These are phyloP conservation scores for Escarpia spicata DNA, from an alignment of 2,888 invertebrate genomes.

Conservation along the genomic window DNA sequence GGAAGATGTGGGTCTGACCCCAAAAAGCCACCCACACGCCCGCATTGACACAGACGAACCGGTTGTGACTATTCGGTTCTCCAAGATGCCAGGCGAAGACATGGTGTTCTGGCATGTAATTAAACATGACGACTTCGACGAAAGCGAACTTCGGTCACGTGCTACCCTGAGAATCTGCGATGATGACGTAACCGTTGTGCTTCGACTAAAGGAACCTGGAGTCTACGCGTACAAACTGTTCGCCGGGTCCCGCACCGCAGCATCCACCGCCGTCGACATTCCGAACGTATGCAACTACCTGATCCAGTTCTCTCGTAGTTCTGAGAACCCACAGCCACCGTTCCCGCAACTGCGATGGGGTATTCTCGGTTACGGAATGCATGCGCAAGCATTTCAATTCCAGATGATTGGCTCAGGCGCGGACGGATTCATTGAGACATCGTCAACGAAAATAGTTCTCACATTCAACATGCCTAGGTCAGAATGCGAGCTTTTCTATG, in stretches of 20 bases:
- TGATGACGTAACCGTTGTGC: constrained; percentile 45
- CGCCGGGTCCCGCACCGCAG: constrained; percentile 36
- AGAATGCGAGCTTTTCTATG: neutral
- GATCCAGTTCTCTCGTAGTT: neutral
- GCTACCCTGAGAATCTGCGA: neutral
- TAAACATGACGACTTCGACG: neutral
- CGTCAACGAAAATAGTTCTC: neutral
- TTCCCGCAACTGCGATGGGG: neutral
- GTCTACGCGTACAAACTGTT: constrained; percentile 59
- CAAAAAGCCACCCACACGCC: constrained; percentile 55
- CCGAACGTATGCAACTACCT: constrained; percentile 62
- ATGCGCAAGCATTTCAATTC: neutral
- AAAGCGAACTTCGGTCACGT: neutral
- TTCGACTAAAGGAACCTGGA: constrained; percentile 56
- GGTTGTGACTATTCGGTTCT: neutral
- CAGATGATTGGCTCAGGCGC: neutral
- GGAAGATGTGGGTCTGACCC: constrained; percentile 52
- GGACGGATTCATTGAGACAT: neutral
- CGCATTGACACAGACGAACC: neutral
- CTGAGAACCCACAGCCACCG: neutral
- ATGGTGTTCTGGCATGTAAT: neutral
- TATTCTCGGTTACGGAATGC: neutral
- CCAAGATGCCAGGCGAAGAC: neutral
- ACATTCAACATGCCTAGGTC: neutral
- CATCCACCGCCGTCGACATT: constrained; percentile 31